These are phyloP conservation scores for Eristalis pertinax DNA, from an alignment of 2,888 invertebrate genomes.

Conservation along the genomic window DNA sequence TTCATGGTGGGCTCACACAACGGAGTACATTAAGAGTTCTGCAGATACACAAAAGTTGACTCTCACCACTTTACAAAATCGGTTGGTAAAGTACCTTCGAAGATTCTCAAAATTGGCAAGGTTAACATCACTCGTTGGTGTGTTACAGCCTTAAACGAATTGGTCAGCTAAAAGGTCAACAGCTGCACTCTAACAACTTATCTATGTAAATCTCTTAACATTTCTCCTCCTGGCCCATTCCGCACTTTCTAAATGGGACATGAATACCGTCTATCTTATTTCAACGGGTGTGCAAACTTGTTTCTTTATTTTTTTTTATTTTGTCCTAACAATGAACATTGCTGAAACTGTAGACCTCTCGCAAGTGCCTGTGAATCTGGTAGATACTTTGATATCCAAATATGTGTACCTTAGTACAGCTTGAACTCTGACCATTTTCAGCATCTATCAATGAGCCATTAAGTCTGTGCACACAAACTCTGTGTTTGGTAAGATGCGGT, in stretches of 20 bases:
- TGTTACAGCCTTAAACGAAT: constrained; percentile 40
- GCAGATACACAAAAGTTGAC: not conserved
- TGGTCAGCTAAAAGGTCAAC: constrained; percentile 59
- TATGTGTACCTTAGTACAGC: constrained; percentile 43
- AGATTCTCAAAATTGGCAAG: not conserved
- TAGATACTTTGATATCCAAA: constrained; percentile 37
- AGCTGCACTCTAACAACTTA: constrained; percentile 58
- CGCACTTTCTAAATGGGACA: constrained; percentile 27
- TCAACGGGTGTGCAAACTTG: not conserved
- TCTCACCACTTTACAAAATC: not conserved
- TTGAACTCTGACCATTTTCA: constrained; percentile 68
- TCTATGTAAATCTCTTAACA: constrained; percentile 53
- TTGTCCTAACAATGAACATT: not conserved
- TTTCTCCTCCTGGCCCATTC: constrained; percentile 28
- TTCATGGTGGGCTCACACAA: not conserved
- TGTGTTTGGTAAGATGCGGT: constrained; percentile 42
- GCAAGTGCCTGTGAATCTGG: constrained; percentile 11
- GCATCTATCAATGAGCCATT: constrained; percentile 64
- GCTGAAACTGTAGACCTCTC: constrained; percentile 12
- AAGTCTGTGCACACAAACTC: constrained; percentile 47
- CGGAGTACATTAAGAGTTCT: not conserved
- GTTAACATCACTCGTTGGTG: not conserved
- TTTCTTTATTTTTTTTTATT: not conserved
- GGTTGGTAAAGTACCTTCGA: not conserved
- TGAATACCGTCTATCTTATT: not conserved